A percentile compares a stretch with the other conserved stretches of the same genome.
Conservation (phyloP, 2,797 vertebrate genomes). For the Buceros bicornis region DNA sequence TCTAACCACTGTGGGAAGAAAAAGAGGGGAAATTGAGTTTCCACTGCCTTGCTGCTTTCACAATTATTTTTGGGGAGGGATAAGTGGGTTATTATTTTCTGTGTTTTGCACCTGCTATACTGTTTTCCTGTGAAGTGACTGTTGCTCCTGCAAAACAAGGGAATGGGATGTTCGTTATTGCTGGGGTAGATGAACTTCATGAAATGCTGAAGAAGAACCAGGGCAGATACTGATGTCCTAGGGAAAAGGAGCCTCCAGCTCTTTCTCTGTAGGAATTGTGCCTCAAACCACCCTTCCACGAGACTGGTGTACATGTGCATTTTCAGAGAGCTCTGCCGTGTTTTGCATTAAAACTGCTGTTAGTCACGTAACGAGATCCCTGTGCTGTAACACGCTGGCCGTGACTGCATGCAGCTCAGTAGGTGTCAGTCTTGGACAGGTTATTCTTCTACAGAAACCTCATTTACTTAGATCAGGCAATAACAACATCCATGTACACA, state of each 20-base stretch:
- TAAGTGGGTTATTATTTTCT: not conserved
- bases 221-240: too few relatives aligned
- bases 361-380: accelerated
- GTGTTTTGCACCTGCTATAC: not conserved
- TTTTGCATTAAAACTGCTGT: not conserved
- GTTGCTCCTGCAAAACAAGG: accelerated
- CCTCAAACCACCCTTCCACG: not conserved
- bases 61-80: not conserved
- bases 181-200: not conserved
- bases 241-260: not conserved
- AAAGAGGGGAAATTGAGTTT: not conserved
- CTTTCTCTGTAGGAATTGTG: not conserved
- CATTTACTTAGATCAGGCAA: not conserved
- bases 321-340: not conserved
- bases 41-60: not conserved
- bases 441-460: not conserved
- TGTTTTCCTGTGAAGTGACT: not conserved
- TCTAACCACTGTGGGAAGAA: not conserved
- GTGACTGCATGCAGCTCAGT: not conserved
- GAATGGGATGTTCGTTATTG: accelerated
- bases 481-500: accelerated
- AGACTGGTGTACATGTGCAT: not conserved
- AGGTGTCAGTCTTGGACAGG: not conserved
- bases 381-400: not conserved
- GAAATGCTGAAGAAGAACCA: not conserved